Conservation (phyloP, 1,140 invertebrate species). For the Drosophila neocordata region DNA sequence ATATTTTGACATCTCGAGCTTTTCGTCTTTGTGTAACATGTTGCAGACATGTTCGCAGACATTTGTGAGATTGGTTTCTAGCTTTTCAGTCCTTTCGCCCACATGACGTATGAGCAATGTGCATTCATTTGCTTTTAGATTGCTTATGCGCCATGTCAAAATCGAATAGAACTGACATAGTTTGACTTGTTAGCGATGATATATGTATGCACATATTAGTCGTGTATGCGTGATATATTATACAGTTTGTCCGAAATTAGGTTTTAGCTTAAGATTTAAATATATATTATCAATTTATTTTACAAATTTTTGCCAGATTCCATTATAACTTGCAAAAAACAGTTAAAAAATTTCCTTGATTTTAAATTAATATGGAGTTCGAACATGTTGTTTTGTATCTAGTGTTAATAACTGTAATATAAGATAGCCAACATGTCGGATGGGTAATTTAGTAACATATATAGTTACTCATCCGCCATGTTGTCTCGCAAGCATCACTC, state of each 20-base stretch:
- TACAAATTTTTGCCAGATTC: not conserved
- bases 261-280: not conserved
- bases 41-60: constrained; percentile 3
- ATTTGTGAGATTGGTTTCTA: constrained; percentile 12
- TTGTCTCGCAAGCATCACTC: constrained; percentile 15
- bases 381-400: not conserved
- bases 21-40: not conserved
- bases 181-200: constrained; percentile 6
- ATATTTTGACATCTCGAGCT: not conserved
- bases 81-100: constrained; percentile 10
- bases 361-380: too few relatives aligned
- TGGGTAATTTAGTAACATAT: constrained; percentile 6
- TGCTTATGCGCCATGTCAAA: constrained; percentile 53
- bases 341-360: too few relatives aligned
- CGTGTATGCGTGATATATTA: not conserved
- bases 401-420: not conserved
- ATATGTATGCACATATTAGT: not conserved
- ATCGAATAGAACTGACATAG: constrained; percentile 21
- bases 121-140: constrained; percentile 53
- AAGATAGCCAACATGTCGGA: not conserved
- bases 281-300: not conserved
- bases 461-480: constrained; percentile 8
- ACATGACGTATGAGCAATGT: constrained; percentile 64
- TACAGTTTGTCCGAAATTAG: not conserved
- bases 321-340: too few relatives aligned